Percentiles rank a stretch among this genome's conserved stretches.
phyloP scores from a whole-genome alignment of 2,888 invertebrate genomes.

The Entomobrya multifasciata region DNA sequence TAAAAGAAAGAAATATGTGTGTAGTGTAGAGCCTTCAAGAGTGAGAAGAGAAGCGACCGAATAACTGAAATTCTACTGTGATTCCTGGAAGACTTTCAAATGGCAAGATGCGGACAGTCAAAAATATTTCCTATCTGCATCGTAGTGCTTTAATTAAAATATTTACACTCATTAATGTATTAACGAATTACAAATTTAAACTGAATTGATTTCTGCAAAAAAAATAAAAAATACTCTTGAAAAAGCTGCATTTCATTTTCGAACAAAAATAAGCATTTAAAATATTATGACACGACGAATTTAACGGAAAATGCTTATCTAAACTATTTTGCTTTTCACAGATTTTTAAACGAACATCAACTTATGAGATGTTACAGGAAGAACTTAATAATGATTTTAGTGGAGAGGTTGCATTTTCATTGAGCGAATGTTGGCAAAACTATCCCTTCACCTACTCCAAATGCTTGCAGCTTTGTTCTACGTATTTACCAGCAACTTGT shows the following conservation, averaged over 20 bases:
- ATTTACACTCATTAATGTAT: not conserved
- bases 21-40: too few species aligned
- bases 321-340: not conserved
- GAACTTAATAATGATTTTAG: not conserved
- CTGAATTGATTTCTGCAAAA: not conserved
- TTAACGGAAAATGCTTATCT: too few species aligned
- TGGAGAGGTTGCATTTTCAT: not conserved
- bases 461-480: constrained; percentile 52
- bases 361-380: not conserved
- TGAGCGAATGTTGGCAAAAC: constrained; percentile 29
- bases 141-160: not conserved
- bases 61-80: too few species aligned
- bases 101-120: not conserved
- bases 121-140: too few species aligned
- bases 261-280: too few species aligned
- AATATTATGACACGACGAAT: too few species aligned
- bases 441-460: constrained; percentile 64
- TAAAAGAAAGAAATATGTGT: too few species aligned
- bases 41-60: too few species aligned
- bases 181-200: not conserved
- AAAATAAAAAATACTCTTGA: too few species aligned
- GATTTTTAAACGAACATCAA: not conserved
- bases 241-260: too few species aligned
- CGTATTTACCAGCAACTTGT: constrained; percentile 44
- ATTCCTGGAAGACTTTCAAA: too few species aligned